Percentiles rank a stretch among this genome's conserved stretches.
These are phyloP conservation scores for Cantharis lateralis DNA, from an alignment of 2,888 invertebrate genomes.

Conservation along the genomic window DNA sequence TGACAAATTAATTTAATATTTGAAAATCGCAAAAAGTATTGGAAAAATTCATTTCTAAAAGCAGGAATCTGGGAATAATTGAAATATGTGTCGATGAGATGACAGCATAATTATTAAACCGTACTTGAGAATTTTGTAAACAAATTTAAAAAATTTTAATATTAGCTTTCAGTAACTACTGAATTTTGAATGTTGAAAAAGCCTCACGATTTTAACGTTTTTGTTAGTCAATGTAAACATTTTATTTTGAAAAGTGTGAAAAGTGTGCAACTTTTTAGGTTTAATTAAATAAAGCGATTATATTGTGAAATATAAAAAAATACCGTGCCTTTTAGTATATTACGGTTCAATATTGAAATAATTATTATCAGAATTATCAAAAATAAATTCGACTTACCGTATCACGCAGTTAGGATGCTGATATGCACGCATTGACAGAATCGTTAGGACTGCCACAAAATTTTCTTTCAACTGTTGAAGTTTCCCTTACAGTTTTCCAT, in stretches of 20 bases:
- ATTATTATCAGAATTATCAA: not conserved
- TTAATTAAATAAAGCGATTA: not conserved
- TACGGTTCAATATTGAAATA: not conserved
- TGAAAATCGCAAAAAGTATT: not conserved
- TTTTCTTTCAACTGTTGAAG: constrained; percentile 33
- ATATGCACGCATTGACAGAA: constrained; percentile 23
- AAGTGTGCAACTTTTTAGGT: not conserved
- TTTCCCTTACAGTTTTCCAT: constrained; percentile 36
- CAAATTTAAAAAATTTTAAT: not conserved
- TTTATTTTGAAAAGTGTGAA: not conserved
- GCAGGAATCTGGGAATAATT: not conserved
- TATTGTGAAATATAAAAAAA: not conserved
- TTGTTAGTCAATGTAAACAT: not conserved
- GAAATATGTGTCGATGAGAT: not conserved
- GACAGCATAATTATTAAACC: not conserved
- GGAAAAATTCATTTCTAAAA: not conserved
- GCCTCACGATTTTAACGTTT: not conserved
- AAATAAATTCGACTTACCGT: constrained; percentile 22
- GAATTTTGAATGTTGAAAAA: not conserved
- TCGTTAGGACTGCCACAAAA: constrained; percentile 32
- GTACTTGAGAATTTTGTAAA: not conserved
- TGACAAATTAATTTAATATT: not conserved
- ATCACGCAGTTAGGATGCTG: constrained; percentile 9
- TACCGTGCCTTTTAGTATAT: not conserved
- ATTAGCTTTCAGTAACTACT: not conserved